Percentiles rank a stretch among this genome's conserved stretches.
These are phyloP conservation scores for Liolophura sinensis DNA, from an alignment of 1,140 invertebrate species.

Conservation along the genomic window DNA sequence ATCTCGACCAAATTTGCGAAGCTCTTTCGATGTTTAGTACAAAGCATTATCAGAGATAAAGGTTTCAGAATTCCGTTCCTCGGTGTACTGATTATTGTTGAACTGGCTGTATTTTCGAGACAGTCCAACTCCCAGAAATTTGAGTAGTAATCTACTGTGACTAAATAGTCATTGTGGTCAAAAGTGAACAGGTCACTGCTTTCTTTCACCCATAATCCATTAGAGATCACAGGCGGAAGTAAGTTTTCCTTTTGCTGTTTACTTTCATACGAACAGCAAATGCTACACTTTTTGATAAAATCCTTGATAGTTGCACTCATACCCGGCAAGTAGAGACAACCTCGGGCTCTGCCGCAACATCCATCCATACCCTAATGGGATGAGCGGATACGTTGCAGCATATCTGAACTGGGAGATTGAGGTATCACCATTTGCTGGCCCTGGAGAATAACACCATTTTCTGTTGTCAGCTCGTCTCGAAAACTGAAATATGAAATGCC, in stretches of 20 bases:
- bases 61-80: constrained; percentile 26
- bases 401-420: constrained; percentile 11
- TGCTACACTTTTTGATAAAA: constrained; percentile 8
- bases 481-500: constrained; percentile 19
- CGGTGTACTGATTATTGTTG: constrained; percentile 9
- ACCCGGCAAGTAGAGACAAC: constrained; percentile 16
- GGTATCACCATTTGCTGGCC: constrained; percentile 26
- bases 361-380: constrained; percentile 10
- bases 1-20: constrained; percentile 50
- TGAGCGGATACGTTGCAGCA: constrained; percentile 17
- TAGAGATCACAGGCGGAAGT: constrained; percentile 53
- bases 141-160: constrained; percentile 18
- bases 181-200: constrained; percentile 28
- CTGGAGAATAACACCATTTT: constrained; percentile 28
- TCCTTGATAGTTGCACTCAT: constrained; percentile 14
- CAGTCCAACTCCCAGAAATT: constrained; percentile 15
- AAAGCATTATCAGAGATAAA: constrained; percentile 50
- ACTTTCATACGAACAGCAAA: constrained; percentile 2
- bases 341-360: constrained; percentile 10
- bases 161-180: constrained; percentile 6
- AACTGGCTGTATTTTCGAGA: background rate
- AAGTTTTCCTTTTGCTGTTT: constrained; percentile 8
- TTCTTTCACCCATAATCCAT: constrained; percentile 37
- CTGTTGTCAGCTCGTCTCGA: constrained; percentile 26
- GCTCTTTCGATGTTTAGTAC: constrained; percentile 50